Base-by-base conservation (phyloP, 1,140 invertebrate species). In the Temnothorax longispinosus region DNA sequence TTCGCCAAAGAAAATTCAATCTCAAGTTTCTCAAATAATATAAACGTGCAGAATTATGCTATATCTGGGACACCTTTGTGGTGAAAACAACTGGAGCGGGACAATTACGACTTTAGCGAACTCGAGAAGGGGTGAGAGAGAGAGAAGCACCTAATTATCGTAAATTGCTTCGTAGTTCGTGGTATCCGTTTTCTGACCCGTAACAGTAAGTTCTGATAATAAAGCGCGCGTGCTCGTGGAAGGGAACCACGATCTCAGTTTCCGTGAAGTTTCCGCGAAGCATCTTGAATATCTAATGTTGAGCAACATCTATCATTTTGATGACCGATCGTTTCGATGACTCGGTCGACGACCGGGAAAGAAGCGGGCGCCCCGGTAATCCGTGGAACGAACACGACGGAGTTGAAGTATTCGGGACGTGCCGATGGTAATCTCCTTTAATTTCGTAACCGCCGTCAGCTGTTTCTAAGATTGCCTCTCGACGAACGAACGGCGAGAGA, bases 31-130 rank as follows among this genome's bases (percentile, higher is more conserved):
- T 74, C 54, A 56, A 74, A 50, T 35, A 60, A 74, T 84, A 41
- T 84, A 62, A 60, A 60, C 21, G 47, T 69, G 69, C 1, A 27
- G 27, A 75, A 84, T 60, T 56, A 75, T 10, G 69, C n/a, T 74
- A 58, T 74, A 58, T 71, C 32, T 41, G 27, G 54, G 13, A 60
- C 54, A 74, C 41, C 80, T 84, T 72, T 50, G 50, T 60, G 15
- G 41, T 11, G 69, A 21, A 8, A 84, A 84, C 54, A 75, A 84
- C 15, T 75, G 27, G 69, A 75, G 69, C 54, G 69, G 27, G 41
- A 75, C 80, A 84, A 84, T 84, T 86, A 81, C 85, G 62, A 86
- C 38, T 65, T 86, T 81, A n/a, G 77, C 35, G 62, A 81, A 67
- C 54, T 80, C 27, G 27, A 21, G 77, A n/a, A 38, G 38, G 58